Evolutionary conservation across 1,140 invertebrate genomes (phyloP), one percentile per base, ranked within the genome.

Genomic region (Danaus plexippus): DNA sequence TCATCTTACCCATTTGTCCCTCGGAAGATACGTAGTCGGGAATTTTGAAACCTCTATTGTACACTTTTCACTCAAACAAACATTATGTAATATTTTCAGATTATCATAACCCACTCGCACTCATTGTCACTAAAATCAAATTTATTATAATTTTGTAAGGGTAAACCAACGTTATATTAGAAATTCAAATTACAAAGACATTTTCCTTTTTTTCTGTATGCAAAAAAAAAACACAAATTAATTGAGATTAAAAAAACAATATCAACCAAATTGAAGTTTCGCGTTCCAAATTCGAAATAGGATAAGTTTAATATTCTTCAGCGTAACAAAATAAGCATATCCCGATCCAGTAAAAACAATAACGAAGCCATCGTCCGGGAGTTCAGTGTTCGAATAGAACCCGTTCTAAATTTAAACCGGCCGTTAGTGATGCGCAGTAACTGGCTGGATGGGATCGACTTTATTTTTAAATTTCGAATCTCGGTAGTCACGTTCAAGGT

Each of bases 371-470:
- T 80, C 76, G 77, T 65, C 69, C 77, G 70, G 63, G 77, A 79
- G 80, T 86, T 84, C 79, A 80, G 59, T 70, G 78, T 66, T 79
- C 80, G 72, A 84, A 84, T 86, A 83, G 80, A 83, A 78, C 78
- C 54, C 56, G 71, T 78, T 86, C 83, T 84, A 86, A 77, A 81
- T 83, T 77, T 86, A 86, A 81, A 81, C 72, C 54, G 68, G 72
- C 71, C 72, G 78, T 80, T 83, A 83, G 74, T 69, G 77, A 77
- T 74, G 77, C 73, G 70, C 76, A 73, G 80, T 75, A 84, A 82
- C 69, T 68, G 54, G 61, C 57, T 58, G 70, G 70, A 71, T 77
- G 77, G 77, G 80, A 74, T 80, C 66, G 58, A 72, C 75, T 65
- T 66, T 61, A 67, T 70, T 75, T 81, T 80, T 76, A 80, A 73